A percentile compares a stretch with the other conserved stretches of the same genome.
These are phyloP conservation scores for pig (Sus scrofa) DNA, from an alignment of 2,113 vertebrate genomes.

Conservation along the genomic window DNA sequence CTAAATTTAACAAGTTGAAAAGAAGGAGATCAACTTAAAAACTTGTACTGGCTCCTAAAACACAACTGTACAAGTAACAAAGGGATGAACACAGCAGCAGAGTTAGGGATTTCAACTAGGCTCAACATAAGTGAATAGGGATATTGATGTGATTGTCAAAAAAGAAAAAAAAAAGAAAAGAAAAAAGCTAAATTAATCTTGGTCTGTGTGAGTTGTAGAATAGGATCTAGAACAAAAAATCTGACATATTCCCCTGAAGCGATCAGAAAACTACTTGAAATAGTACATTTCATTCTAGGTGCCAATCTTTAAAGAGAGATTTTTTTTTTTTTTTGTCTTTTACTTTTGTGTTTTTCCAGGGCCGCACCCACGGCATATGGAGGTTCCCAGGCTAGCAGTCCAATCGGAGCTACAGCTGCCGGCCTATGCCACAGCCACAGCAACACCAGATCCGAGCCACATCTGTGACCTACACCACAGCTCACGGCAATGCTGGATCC, in stretches of 20 bases:
- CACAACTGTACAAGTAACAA: slow-evolving; percentile 39
- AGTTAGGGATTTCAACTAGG: slow-evolving; percentile 42
- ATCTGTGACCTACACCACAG: too few relatives aligned
- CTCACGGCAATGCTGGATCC: too few relatives aligned
- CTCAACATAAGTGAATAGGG: slow-evolving; percentile 22
- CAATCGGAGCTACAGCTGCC: too few relatives aligned
- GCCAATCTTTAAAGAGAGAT: slow-evolving; percentile 53
- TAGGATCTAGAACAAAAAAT: slow-evolving; percentile 50
- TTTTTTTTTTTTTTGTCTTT: too few relatives aligned
- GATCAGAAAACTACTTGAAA: slow-evolving; percentile 58
- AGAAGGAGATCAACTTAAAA: slow-evolving; percentile 46
- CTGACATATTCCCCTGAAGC: not conserved
- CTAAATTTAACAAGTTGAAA: slow-evolving; percentile 58
- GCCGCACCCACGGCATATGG: too few relatives aligned
- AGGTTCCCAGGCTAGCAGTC: too few relatives aligned
- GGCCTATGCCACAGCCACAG: too few relatives aligned
- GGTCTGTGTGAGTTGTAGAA: not conserved
- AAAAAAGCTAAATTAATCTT: slow-evolving; percentile 32
- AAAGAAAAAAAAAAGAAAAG: not conserved
- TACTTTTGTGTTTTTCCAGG: too few relatives aligned
- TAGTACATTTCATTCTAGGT: slow-evolving; percentile 59
- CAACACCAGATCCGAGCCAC: too few relatives aligned
- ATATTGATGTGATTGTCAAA: not conserved
- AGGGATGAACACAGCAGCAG: slow-evolving; percentile 28
- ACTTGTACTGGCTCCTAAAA: slow-evolving; percentile 36